Evolutionary conservation across 2,888 invertebrate genomes (phyloP), one percentile per base, ranked within the genome.

Genomic region (Artemia sinica): DNA sequence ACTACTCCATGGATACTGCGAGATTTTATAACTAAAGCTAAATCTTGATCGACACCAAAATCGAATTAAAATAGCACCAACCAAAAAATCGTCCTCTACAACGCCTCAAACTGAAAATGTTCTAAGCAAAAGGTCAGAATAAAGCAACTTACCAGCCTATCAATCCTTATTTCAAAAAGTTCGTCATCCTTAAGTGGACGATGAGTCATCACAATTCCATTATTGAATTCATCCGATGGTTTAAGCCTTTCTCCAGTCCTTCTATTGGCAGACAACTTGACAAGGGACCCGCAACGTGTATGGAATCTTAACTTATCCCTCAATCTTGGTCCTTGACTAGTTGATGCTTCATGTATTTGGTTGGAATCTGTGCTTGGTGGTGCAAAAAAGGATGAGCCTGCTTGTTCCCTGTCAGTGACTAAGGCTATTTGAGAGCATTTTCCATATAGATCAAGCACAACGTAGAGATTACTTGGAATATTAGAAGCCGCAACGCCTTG

Each of bases 201-300:
- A 75, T 91, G 89, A 2, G 93, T 94, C 89, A 95, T 91, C 2
- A 94, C 91, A 4, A 95, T 92, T 0, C 92, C 94, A 78, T 95
- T 93, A 77, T 95, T 94, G 77, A 94, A 95, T 78, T 95, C 94
- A 75, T 93, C 93, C 8, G 90, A 79, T 77, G 78, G 79, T 67
- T 78, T 76, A 69, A 89, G 84, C 71, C 95, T 82, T 76, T 93
- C 91, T 0, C 93, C 93, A 7, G 89, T 87, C 73, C 91, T 75
- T 12, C 87, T 78, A 74, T 87, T 87, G 73, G 86, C 85, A 0
- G 90, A 86, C 48, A 95, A 80, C 77, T 90, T 91, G 0, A 95
- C 89, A 71, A 94, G 80, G 13, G 88, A 85, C 0, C 94, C 94
- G 76, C 91, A 91, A 72, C 89, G 83, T 67, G 88, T 86, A 78